phyloP scores from a whole-genome alignment of 2,113 vertebrate species.

The Poeciliopsis prolifica region DNA sequence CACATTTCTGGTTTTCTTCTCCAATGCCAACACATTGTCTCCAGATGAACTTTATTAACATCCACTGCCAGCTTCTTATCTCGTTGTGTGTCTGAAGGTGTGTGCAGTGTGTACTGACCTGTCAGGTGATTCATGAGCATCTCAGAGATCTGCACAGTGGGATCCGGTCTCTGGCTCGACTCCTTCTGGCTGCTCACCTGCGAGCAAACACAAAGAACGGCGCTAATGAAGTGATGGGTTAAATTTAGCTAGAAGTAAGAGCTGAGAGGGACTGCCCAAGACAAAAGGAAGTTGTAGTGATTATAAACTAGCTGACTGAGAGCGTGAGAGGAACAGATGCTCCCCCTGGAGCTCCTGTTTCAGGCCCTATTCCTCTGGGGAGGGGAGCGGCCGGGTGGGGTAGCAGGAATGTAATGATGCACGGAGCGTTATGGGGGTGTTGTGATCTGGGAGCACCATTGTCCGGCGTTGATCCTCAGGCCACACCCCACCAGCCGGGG shows the following conservation, averaged over 20 bases:
- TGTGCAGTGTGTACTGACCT: slow-evolving; percentile 51
- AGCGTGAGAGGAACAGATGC: slow-evolving; percentile 72
- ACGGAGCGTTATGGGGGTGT: slow-evolving; percentile 23
- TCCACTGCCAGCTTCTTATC: neutral
- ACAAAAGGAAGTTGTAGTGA: slow-evolving; percentile 27
- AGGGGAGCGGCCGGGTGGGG: slow-evolving; percentile 15
- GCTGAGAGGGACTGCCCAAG: slow-evolving; percentile 4
- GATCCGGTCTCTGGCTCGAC: slow-evolving; percentile 10
- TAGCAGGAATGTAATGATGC: slow-evolving; percentile 39
- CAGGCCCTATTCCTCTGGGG: slow-evolving; percentile 60
- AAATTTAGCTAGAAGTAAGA: neutral
- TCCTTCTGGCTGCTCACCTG: slow-evolving; percentile 50
- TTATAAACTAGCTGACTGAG: slow-evolving; percentile 36
- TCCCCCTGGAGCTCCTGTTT: slow-evolving; percentile 54
- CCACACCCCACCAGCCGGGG: slow-evolving; percentile 52
- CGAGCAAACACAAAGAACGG: slow-evolving; percentile 23
- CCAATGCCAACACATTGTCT: neutral
- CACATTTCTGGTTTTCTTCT: neutral
- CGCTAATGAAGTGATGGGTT: neutral
- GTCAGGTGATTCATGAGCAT: slow-evolving; percentile 54
- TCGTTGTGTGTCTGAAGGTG: neutral
- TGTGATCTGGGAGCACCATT: slow-evolving; percentile 37
- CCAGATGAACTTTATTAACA: neutral
- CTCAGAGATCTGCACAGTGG: slow-evolving; percentile 27
- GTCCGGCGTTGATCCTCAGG: slow-evolving; percentile 49